phyloP scores from a whole-genome alignment of 2,888 invertebrate genomes.

The Zhuqinia jingwanae region DNA sequence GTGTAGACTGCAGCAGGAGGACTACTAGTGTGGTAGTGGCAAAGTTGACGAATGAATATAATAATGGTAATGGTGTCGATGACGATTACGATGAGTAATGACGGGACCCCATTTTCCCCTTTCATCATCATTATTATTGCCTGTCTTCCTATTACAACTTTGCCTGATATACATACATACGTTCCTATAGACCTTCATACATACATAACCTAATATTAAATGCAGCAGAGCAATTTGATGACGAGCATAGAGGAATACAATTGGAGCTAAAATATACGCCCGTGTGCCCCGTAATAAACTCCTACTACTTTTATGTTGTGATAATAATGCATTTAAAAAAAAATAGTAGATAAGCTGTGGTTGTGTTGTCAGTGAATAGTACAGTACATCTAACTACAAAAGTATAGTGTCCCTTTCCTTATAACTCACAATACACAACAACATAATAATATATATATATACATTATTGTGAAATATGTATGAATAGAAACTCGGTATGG shows the following conservation, averaged over 20 bases:
- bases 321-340: constrained; percentile 34
- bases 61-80: constrained; percentile 71
- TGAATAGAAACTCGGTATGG: too few relatives aligned
- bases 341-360: constrained; percentile 25
- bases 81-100: constrained; percentile 71
- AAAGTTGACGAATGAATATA: constrained; percentile 62
- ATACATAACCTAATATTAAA: neutral
- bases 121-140: constrained; percentile 60
- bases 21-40: neutral
- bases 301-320: constrained; percentile 33
- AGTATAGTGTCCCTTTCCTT: neutral
- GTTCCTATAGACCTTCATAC: constrained; percentile 5
- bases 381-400: too few relatives aligned
- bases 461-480: too few relatives aligned
- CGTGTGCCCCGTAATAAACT: neutral
- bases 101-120: constrained; percentile 67
- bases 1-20: neutral
- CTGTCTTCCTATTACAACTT: constrained; percentile 16
- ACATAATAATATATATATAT: too few relatives aligned
- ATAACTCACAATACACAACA: neutral
- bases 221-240: neutral
- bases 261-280: neutral
- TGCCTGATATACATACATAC: neutral
- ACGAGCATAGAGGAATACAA: neutral
- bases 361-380: too few relatives aligned